Conservation (phyloP, 1,140 invertebrate species). For the Cyphomyrmex costatus region DNA sequence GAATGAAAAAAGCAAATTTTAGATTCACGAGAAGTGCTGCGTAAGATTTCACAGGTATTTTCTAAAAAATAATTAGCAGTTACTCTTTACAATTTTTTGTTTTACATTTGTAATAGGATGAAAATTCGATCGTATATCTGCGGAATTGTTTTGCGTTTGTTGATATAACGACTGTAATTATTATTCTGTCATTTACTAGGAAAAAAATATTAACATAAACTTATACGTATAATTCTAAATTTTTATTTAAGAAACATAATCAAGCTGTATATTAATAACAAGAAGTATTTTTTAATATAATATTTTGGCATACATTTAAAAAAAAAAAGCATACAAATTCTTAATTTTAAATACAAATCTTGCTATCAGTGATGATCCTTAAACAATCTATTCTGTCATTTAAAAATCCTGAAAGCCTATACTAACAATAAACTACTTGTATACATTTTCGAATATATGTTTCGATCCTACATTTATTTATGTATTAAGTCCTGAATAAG, state of each 20-base stretch:
- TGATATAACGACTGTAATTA: background rate
- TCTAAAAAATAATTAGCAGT: background rate
- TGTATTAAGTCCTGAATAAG: conserved; percentile 8
- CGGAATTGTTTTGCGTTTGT: background rate
- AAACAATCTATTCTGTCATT: background rate
- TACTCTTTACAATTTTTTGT: background rate
- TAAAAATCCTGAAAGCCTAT: background rate
- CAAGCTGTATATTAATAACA: background rate
- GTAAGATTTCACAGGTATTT: background rate
- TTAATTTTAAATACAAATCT: background rate
- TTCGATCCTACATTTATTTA: background rate
- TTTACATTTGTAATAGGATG: background rate
- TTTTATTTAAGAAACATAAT: background rate
- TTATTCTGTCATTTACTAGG: background rate
- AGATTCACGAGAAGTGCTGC: too few relatives aligned
- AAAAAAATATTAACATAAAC: background rate
- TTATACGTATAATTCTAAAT: background rate
- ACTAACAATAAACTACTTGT: background rate
- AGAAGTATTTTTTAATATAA: background rate
- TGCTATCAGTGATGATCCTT: background rate
- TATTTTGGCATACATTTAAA: background rate
- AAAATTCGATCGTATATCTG: background rate
- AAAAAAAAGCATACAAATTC: background rate
- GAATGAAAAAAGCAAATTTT: background rate
- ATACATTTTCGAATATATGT: background rate